Base-by-base conservation (phyloP, 2,113 vertebrate genomes). In the Eonycteris spelaea region DNA sequence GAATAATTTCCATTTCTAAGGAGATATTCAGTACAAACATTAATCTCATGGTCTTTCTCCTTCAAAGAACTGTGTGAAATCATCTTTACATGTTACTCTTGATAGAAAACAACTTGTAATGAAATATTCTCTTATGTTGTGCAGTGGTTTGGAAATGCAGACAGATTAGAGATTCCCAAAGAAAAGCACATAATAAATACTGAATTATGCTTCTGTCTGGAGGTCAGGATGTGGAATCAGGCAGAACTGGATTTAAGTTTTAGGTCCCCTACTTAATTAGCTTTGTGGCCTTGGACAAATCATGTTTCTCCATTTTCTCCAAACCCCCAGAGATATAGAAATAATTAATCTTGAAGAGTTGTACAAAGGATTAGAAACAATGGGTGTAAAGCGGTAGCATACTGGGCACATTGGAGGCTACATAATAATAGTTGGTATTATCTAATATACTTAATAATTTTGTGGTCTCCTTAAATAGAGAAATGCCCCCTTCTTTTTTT, bases 1-100 rank as follows among this genome's bases (percentile, higher is more conserved):
- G 85, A 57, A 40, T 63, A 55, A 92, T 94, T 80, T 94, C 67
- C 65, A 77, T 82, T 75, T 90, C 79, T 75, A 77, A 86, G 74
- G 26, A 86, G 82, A 82, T 90, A 24, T 43, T 86, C 43, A 55
- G 48, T 30, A 13, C 19, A 71, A 82, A 94, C 19, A 30, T 75
- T 75, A 63, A 71, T 59, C 71, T 80, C 80, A 11, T 13, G 18
- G n/a, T 70, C 21, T 68, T 75, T 88, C 73, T 89, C 67, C 63
- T 95, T 77, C 65, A 83, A 85, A 79, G 84, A 79, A 70, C 48
- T 65, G 3, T 71, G 33, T 40, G 70, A 40, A 57, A 48, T 89
- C 28, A 53, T 80, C 67, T 80, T 92, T 74, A 75, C 24, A 59
- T 75, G 67, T 59, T 89, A 79, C 51, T 80, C 70, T 48, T 75